Conservation (phyloP, 2,888 invertebrate species). For the Chalcosyrphus nemorum region DNA sequence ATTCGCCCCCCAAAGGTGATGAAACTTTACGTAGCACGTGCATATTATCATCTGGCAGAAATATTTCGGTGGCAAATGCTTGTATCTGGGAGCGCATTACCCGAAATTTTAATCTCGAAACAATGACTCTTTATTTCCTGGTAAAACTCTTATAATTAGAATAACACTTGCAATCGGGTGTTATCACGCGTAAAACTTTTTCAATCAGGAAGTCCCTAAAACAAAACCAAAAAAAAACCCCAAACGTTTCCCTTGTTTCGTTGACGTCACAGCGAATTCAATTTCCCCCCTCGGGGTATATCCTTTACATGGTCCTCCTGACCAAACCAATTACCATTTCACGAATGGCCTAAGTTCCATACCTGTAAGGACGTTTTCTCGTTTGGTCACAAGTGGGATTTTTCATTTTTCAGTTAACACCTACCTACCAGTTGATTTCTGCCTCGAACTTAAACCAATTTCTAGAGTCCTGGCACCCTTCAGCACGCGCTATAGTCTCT, state of each 20-base stretch:
- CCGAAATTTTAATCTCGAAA: slow-evolving; percentile 7
- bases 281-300: not conserved
- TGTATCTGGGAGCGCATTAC: not conserved
- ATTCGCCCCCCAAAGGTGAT: not conserved
- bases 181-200: slow-evolving; percentile 57
- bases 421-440: slow-evolving; percentile 29
- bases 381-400: not conserved
- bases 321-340: slow-evolving; percentile 43
- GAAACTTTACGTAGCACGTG: slow-evolving; percentile 6
- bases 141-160: slow-evolving; percentile 1
- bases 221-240: no score
- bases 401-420: not conserved
- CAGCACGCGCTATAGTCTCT: not conserved
- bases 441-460: not conserved
- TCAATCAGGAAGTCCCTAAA: slow-evolving; percentile 54
- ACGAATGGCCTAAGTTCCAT: slow-evolving; percentile 6
- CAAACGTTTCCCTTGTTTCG: not conserved
- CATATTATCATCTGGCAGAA: slow-evolving; percentile 4
- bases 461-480: not conserved
- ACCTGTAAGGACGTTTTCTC: not conserved
- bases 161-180: slow-evolving; percentile 33
- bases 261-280: not conserved
- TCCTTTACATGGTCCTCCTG: not conserved
- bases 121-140: slow-evolving; percentile 39
- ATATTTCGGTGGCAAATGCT: not conserved